Base-by-base conservation (phyloP, 1,140 invertebrate species). In the Caerostris darwini region DNA sequence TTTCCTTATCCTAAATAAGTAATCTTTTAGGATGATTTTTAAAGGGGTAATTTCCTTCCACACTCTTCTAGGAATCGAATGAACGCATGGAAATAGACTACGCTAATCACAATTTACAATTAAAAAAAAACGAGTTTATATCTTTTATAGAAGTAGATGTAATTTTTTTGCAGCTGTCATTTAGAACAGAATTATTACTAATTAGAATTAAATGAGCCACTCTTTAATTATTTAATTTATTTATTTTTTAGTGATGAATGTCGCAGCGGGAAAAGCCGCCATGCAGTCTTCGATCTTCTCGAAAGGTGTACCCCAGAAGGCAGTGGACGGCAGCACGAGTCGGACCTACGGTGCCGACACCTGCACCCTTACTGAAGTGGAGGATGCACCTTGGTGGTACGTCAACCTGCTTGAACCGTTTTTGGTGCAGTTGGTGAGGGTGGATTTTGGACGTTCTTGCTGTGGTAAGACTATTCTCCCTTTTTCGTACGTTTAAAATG, bases 391-490 rank as follows among this genome's bases (percentile, higher is more conserved):
- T 6, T 99, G 98, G 98, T 99, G 98, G 98, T 99, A 99, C 96
- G 98, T 99, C 95, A 99, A 99, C 96, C 97, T 99, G 2, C 96
- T 99, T 53, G 98, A 99, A 95, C 98, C 98, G 0, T 99, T 99
- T 96, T 98, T 99, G 98, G 98, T 99, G 3, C 64, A 99, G 96
- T 96, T 99, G 81, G 98, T 99, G 8, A 96, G 98, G 71, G 96
- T 99, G 67, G 98, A 99, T 96, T 99, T 99, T 95, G 98, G 98
- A 77, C 98, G 98, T 96, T 97, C 98, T n/a, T 99, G 98, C 95
- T 99, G 98, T 96, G 98, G 98, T 98, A 94, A 96, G 95, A 91
- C 5, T 0, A 3, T 53, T 19, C 14, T 53, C 3, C 59, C 8
- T 10, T 61, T 10, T 61, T 64, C 3, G 0, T 5, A 64, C 34